Percentiles rank a stretch among this genome's conserved stretches.
Evolutionary conservation across 1,140 invertebrate genomes (phyloP).

Genomic region (Trichomalopsis sarcophagae): DNA sequence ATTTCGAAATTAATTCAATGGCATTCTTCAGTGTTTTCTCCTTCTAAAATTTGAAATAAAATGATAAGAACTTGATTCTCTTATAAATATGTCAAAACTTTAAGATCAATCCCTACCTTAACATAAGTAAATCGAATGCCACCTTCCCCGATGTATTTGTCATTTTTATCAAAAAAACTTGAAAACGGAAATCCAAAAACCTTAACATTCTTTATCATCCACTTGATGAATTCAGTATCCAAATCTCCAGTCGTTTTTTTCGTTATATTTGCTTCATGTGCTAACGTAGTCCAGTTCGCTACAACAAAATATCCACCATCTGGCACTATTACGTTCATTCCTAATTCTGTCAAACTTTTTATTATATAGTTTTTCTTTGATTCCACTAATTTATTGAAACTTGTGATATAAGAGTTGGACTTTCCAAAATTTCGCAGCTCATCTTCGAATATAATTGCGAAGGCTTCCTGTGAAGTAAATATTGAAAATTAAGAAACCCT

Average conservation of each 20-base stretch:
- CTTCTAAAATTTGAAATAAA: conserved; percentile 76
- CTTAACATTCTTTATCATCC: conserved; percentile 94
- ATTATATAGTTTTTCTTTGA: conserved; percentile 91
- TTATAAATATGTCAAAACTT: conserved; percentile 40
- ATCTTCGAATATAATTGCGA: conserved; percentile 91
- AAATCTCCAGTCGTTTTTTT: conserved; percentile 82
- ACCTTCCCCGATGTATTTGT: conserved; percentile 91
- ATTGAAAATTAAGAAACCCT: not conserved
- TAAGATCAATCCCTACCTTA: conserved; percentile 80
- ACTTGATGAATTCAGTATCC: conserved; percentile 96
- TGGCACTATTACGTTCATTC: conserved; percentile 93
- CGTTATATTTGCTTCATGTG: conserved; percentile 78
- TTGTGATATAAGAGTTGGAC: conserved; percentile 90
- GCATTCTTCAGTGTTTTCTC: conserved; percentile 85
- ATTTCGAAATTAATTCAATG: too few species aligned
- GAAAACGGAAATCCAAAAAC: conserved; percentile 94
- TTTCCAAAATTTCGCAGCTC: conserved; percentile 84
- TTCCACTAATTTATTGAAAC: conserved; percentile 85
- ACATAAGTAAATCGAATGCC: conserved; percentile 95
- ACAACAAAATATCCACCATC: conserved; percentile 98
- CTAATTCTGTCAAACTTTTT: conserved; percentile 84
- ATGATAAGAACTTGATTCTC: not conserved
- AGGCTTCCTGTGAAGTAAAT: conserved; percentile 83
- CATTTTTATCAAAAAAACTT: conserved; percentile 90
- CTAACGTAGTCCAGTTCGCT: conserved; percentile 86